These are phyloP conservation scores for Drosophila malerkotliana DNA, from an alignment of 1,140 invertebrate genomes.

Conservation along the genomic window DNA sequence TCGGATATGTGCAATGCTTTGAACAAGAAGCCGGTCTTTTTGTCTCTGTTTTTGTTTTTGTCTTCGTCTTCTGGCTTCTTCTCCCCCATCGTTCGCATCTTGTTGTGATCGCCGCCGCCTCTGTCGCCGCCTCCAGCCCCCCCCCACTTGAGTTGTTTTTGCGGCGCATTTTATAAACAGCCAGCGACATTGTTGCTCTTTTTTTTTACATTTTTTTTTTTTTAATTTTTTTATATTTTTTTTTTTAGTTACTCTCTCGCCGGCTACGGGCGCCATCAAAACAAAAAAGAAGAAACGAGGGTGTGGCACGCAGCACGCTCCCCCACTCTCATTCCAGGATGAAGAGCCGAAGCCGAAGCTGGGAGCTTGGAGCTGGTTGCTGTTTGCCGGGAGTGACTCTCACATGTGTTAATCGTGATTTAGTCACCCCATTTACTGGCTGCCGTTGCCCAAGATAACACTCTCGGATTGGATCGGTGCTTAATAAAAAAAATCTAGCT, in stretches of 20 bases:
- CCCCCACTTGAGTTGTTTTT: slow-evolving; percentile 29
- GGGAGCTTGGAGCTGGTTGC: too few relatives aligned
- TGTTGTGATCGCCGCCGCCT: slow-evolving; percentile 21
- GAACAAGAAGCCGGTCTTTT: slow-evolving; percentile 4
- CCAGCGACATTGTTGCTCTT: slow-evolving; percentile 18
- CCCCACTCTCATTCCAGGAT: background rate
- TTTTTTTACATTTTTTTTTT: background rate
- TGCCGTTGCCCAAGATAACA: background rate
- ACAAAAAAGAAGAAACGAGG: slow-evolving; percentile 32
- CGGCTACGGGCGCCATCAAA: background rate
- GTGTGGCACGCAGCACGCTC: slow-evolving; percentile 24
- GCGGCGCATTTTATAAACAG: slow-evolving; percentile 50
- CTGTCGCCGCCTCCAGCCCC: slow-evolving; percentile 5
- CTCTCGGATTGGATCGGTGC: background rate
- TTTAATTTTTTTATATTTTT: too few relatives aligned
- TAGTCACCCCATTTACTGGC: background rate
- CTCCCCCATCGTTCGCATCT: slow-evolving; percentile 2
- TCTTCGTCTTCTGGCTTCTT: slow-evolving; percentile 1
- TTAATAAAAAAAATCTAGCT: background rate
- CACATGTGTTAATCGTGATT: slow-evolving; percentile 1
- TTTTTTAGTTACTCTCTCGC: background rate
- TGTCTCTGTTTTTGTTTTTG: slow-evolving; percentile 27
- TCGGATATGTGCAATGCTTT: background rate
- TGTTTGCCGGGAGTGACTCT: background rate
- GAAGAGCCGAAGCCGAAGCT: background rate